Evolutionary conservation across 2,113 vertebrate species (phyloP).

Genomic region (Aegithalos caudatus): DNA sequence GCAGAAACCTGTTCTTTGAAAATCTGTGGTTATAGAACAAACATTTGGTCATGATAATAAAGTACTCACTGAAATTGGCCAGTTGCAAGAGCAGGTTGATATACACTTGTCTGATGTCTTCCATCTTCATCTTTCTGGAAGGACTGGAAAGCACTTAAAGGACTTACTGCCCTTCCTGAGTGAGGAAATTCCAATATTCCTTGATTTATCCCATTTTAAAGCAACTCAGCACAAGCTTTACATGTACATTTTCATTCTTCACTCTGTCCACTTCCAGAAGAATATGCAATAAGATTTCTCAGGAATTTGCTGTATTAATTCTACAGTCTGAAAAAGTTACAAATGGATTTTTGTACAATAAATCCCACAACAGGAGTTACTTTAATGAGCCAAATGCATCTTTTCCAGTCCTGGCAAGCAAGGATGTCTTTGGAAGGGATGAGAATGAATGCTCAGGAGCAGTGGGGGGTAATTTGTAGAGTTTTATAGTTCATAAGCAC

Average conservation of each 20-base stretch:
- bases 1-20: not conserved
- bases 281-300: not conserved
- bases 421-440: not conserved
- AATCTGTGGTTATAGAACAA: not conserved
- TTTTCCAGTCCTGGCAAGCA: not conserved
- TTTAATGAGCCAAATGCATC: not conserved
- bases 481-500: not conserved
- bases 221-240: not conserved
- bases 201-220: not conserved
- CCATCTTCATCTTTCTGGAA: not conserved
- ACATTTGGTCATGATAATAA: not conserved
- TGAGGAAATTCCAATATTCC: not conserved
- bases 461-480: not conserved
- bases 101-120: not conserved
- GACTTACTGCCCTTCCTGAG: not conserved
- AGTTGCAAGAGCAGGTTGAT: not conserved
- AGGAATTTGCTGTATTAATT: not conserved
- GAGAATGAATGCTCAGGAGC: not conserved
- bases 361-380: not conserved
- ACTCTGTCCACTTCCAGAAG: not conserved
- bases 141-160: not conserved
- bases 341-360: not conserved
- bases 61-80: not conserved
- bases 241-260: not conserved
- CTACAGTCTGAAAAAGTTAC: not conserved